These are phyloP conservation scores for Sinosuthora webbiana DNA, from an alignment of 2,113 vertebrate genomes.

Conservation along the genomic window DNA sequence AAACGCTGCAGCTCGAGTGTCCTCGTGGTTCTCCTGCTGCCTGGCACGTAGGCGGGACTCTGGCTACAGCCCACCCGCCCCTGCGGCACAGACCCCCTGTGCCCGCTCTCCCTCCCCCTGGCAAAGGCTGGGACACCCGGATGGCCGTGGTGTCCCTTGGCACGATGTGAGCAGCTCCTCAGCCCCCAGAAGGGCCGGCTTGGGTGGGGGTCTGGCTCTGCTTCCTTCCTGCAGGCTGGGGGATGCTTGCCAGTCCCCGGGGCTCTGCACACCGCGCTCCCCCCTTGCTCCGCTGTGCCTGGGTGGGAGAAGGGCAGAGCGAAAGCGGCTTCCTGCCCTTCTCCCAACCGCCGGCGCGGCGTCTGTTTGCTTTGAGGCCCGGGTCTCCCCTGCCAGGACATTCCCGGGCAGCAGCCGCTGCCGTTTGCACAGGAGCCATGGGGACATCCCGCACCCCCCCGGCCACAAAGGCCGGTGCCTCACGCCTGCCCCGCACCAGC, in stretches of 20 bases:
- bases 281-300: rapidly evolving
- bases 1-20: neutral
- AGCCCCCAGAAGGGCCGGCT: neutral
- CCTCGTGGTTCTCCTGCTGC: neutral
- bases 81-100: rapidly evolving
- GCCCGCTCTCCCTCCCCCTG: neutral
- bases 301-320: slow-evolving; percentile 7
- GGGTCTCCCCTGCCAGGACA: slow-evolving; percentile 50
- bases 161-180: rapidly evolving
- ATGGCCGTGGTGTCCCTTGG: neutral
- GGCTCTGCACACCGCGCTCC: rapidly evolving
- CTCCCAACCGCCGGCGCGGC: neutral
- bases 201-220: neutral
- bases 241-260: rapidly evolving
- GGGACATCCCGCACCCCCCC: neutral
- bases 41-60: neutral
- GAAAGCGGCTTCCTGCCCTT: neutral
- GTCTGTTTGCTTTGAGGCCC: slow-evolving; percentile 62
- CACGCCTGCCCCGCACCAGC: neutral
- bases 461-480: neutral
- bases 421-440: neutral
- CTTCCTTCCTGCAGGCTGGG: neutral
- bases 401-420: slow-evolving; percentile 28
- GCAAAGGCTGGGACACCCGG: neutral
- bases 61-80: neutral